Conservation (phyloP, 2,888 invertebrate genomes). For the Rhagonycha fulva region DNA sequence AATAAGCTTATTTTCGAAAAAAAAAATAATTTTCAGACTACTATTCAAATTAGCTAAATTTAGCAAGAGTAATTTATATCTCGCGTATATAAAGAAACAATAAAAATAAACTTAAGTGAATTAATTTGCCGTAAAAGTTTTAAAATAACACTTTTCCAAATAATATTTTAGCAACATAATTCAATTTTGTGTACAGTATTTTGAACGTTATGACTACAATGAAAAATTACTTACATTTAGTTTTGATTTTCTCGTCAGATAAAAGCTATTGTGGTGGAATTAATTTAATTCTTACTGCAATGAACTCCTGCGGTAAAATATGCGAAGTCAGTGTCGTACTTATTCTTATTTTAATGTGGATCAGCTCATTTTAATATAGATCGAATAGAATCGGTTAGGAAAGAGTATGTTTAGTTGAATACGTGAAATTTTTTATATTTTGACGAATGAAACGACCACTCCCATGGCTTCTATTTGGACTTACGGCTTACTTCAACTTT, state of each 20-base stretch:
- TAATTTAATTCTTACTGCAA: slow-evolving; percentile 22
- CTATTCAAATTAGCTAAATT: not conserved
- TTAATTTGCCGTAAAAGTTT: not conserved
- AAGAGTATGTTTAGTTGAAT: slow-evolving; percentile 1
- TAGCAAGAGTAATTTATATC: not conserved
- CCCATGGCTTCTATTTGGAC: slow-evolving; percentile 35
- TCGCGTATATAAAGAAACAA: not conserved
- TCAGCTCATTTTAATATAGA: slow-evolving; percentile 36
- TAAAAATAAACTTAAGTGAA: not conserved
- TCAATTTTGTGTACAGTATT: not conserved
- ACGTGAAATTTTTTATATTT: slow-evolving; percentile 11
- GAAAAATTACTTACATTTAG: not conserved
- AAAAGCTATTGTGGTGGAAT: slow-evolving; percentile 22
- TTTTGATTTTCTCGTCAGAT: slow-evolving; percentile 2
- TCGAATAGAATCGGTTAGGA: slow-evolving; percentile 27
- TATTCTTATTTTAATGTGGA: slow-evolving; percentile 35
- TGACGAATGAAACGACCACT: slow-evolving; percentile 34
- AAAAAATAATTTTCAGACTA: not conserved
- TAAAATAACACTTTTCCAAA: not conserved
- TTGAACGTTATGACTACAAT: not conserved
- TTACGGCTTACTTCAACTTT: slow-evolving; percentile 38
- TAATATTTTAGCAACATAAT: not conserved
- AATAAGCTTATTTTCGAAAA: not conserved
- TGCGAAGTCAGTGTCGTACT: slow-evolving; percentile 35
- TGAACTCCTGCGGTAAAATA: slow-evolving; percentile 34